Base-by-base conservation (phyloP, 2,888 invertebrate species). In the Venusia cambrica region DNA sequence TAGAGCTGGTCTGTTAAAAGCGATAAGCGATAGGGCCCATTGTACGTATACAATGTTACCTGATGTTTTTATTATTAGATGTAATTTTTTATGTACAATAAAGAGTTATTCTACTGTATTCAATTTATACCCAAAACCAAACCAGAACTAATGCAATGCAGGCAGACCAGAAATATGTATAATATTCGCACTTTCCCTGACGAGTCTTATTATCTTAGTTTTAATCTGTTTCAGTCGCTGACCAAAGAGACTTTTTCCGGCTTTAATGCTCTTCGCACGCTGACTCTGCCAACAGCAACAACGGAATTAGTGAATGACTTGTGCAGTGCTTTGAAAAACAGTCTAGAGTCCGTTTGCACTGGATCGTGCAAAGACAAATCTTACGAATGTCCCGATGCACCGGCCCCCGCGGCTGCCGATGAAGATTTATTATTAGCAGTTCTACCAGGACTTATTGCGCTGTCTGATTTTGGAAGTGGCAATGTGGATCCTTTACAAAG, bases 391-490 rank as follows among this genome's bases (percentile, higher is more conserved):
- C 64, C 67, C 13, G 67, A 78, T 37, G 60, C 67, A 8, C 59
- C 62, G 2, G 51, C 53, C 44, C 45, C 44, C 5, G 48, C 54
- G 19, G 17, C 5, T 15, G 18, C 9, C 2, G 73, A 67, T 7
- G 71, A 72, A 2, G 68, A 64, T 5, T 45, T 73, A 33, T 36
- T 76, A 57, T 62, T 77, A 31, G 52, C 51, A 4, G 40, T 48
- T 34, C 32, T 84, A 59, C 79, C 88, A 52, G 73, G 87, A 62
- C 60, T 75, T 59, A 80, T 73, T 39, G 50, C 65, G 7, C 34
- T 64, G 8, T 42, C 52, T 5, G 42, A 25, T 27, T 15, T 8
- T 1, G 16, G 12, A 5, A 57, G 62, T 12, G 62, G 59, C 1
- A 41, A 54, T 30, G 26, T 20, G 6, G 65, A 68, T 28, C 58